Conservation (phyloP, 2,113 vertebrate species). For the Piaya cayana region DNA sequence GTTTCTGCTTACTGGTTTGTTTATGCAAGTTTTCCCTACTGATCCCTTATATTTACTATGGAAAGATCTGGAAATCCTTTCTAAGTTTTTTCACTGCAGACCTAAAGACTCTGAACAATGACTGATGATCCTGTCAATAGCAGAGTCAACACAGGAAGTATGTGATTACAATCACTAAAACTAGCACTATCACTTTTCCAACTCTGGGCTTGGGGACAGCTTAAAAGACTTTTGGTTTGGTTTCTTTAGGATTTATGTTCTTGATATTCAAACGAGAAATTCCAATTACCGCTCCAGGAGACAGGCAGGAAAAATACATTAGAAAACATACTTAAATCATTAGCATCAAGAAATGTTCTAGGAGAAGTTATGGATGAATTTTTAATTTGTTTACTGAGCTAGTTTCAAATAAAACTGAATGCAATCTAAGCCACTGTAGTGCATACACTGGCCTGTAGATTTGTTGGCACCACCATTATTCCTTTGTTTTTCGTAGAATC, state of each 20-base stretch:
- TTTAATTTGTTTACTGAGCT: background rate
- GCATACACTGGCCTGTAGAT: background rate
- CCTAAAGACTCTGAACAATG: background rate
- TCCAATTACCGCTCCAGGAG: background rate
- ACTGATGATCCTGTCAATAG: background rate
- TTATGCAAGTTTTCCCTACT: background rate
- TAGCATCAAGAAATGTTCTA: background rate
- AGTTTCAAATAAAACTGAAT: background rate
- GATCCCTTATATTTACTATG: background rate
- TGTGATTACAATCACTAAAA: background rate
- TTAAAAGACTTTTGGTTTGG: background rate
- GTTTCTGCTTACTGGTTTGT: background rate
- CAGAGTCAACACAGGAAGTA: background rate
- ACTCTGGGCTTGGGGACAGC: background rate
- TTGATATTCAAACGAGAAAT: background rate
- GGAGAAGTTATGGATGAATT: background rate
- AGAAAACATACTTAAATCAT: background rate
- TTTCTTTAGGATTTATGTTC: background rate
- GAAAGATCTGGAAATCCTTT: background rate
- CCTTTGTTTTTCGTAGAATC: background rate
- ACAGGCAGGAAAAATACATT: background rate
- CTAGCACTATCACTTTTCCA: background rate
- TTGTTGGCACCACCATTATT: background rate
- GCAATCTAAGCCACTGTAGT: fast-evolving
- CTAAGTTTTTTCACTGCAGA: background rate